A percentile compares a stretch with the other conserved stretches of the same genome.
Conservation (phyloP, 2,888 invertebrate species). For the Rhodophaea formosa region DNA sequence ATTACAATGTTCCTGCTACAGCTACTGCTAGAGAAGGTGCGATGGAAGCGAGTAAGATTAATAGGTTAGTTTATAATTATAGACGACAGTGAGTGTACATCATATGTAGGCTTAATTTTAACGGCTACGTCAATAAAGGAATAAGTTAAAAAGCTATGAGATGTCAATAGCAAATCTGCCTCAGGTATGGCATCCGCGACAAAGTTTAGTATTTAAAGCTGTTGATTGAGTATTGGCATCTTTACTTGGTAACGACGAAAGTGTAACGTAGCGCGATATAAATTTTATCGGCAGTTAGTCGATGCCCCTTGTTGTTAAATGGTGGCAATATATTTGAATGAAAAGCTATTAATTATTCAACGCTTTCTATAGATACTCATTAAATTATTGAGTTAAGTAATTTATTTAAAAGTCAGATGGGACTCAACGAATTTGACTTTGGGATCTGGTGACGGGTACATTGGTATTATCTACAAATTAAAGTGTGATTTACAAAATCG, state of each 20-base stretch:
- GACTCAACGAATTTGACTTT: constrained; percentile 32
- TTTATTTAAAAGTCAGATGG: constrained; percentile 22
- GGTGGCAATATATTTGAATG: not conserved
- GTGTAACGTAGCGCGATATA: too few relatives aligned
- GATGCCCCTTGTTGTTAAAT: not conserved
- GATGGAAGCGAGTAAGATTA: constrained; percentile 72
- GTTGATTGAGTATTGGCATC: too few relatives aligned
- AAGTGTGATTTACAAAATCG: not conserved
- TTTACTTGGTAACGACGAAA: too few relatives aligned
- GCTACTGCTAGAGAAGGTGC: constrained; percentile 45
- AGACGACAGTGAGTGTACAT: constrained; percentile 59
- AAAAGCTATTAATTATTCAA: constrained; percentile 19
- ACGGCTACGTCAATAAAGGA: not conserved
- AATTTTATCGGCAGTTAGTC: too few relatives aligned
- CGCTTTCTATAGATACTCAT: constrained; percentile 56
- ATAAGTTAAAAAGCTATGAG: not conserved
- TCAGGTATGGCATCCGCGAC: too few relatives aligned
- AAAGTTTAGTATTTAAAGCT: too few relatives aligned
- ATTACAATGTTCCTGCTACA: constrained; percentile 55
- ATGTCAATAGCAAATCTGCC: too few relatives aligned
- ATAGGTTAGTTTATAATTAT: constrained; percentile 76
- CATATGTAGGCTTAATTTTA: not conserved
- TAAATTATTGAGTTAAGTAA: constrained; percentile 25
- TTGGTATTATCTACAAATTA: constrained; percentile 17
- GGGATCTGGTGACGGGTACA: constrained; percentile 42